These are phyloP conservation scores for Epirrhoe alternata DNA, from an alignment of 2,888 invertebrate genomes.

Conservation along the genomic window DNA sequence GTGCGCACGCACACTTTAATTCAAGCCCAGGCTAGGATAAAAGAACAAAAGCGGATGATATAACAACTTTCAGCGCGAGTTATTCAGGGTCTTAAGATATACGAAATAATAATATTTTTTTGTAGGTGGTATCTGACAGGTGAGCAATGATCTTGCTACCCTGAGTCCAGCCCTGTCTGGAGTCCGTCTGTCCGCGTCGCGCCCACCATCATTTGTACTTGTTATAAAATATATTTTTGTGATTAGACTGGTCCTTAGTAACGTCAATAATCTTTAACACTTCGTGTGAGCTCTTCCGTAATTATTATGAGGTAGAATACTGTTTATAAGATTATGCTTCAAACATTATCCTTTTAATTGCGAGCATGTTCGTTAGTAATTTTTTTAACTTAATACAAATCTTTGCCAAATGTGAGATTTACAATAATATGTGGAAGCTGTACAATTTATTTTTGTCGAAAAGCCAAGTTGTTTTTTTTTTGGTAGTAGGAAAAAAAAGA, in stretches of 20 bases:
- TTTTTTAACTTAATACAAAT: constrained; percentile 29
- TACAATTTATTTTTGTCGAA: constrained; percentile 52
- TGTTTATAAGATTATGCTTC: constrained; percentile 25
- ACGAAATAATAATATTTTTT: background rate
- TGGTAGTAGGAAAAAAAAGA: constrained; percentile 1
- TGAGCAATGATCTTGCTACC: background rate
- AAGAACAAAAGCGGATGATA: background rate
- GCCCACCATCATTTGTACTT: constrained; percentile 14
- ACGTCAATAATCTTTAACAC: constrained; percentile 27
- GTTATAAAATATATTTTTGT: constrained; percentile 7
- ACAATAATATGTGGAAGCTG: constrained; percentile 83
- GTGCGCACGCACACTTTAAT: background rate
- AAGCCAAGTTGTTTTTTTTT: constrained; percentile 22
- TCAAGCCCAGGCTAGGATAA: background rate
- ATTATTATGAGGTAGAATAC: constrained; percentile 36
- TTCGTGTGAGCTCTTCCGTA: constrained; percentile 37
- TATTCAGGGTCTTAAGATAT: background rate
- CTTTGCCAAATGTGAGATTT: constrained; percentile 74
- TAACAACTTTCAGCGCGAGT: background rate
- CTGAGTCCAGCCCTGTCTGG: background rate
- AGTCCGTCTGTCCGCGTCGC: background rate
- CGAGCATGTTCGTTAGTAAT: constrained; percentile 22
- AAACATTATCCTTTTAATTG: constrained; percentile 23
- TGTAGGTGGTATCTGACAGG: background rate
- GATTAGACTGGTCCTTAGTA: constrained; percentile 13